Conservation (phyloP, 35 echinoderm and acorn worm genomes). For the Acanthaster planci region DNA sequence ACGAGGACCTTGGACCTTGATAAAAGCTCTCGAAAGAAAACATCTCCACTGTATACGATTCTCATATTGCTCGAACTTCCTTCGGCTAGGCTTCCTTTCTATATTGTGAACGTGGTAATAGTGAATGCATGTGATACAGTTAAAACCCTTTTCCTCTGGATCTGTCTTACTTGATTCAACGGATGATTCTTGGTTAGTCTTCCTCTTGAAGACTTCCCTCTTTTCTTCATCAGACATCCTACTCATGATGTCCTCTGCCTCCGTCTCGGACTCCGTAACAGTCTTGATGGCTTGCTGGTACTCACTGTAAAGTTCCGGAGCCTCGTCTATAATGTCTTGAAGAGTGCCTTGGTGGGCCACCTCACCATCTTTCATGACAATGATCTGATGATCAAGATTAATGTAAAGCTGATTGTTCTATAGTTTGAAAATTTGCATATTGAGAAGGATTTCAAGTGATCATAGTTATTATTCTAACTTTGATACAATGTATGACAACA, state of each 20-base stretch:
- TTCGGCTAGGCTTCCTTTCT: conserved; percentile 47
- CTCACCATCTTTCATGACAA: conserved; percentile 62
- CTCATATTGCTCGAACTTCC: too few species aligned
- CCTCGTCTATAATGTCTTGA: conserved; percentile 17
- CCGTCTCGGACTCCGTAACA: conserved; percentile 15
- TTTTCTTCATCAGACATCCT: conserved; percentile 42
- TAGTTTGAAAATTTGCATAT: too few species aligned
- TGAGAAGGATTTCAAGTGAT: too few species aligned
- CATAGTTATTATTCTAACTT: too few species aligned
- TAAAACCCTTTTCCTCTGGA: too few species aligned
- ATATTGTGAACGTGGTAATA: background rate
- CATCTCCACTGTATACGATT: too few species aligned
- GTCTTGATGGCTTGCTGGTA: background rate
- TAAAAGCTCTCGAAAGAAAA: too few species aligned
- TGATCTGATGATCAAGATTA: conserved; percentile 18
- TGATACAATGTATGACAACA: too few species aligned
- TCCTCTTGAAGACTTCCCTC: conserved; percentile 42
- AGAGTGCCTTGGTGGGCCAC: conserved; percentile 39
- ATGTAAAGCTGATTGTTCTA: too few species aligned
- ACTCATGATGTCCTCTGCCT: conserved; percentile 22
- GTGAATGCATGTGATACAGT: background rate
- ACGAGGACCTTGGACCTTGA: too few species aligned
- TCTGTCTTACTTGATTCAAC: conserved; percentile 28
- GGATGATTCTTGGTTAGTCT: conserved; percentile 49
- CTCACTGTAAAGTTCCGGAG: conserved; percentile 30